Evolutionary conservation across 1,140 invertebrate genomes (phyloP), one percentile per base, ranked within the genome.

Genomic region (Dendrolimus kikuchii): DNA sequence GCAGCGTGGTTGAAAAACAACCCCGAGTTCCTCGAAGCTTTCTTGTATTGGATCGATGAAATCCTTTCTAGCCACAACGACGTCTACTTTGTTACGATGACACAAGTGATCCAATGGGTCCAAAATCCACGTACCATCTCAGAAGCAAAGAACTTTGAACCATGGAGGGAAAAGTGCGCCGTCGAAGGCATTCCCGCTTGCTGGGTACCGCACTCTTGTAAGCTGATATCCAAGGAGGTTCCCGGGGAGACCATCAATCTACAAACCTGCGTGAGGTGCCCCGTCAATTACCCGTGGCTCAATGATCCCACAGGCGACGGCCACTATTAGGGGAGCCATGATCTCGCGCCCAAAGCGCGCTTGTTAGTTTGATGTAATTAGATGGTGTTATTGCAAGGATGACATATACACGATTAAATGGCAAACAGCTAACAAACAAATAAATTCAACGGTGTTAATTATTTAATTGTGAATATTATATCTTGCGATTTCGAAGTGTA

Each of bases 71-170:
- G 93, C 53, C 93, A 96, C 87, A 95, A 96, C 56, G 97, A 99
- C 76, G 96, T 98, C 5, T 98, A 97, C 87, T 98, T 99, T 74
- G 95, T 98, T 1, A 98, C 96, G n/a, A 98, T 97, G 94, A 98
- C 96, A 3, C 96, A 97, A 85, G 96, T 98, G 1, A 96, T 98
- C 64, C 96, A 98, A 77, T 98, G 97, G 96, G 97, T 98, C 77
- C 96, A 97, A 75, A 97, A 96, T 72, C 96, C 96, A 6, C 90
- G 93, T 43, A 95, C 95, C 4, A 78, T 95, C 55, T 89, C 91
- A 38, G 94, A 97, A 74, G 92, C 94, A 6, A 96, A 96, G 88
- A 96, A 92, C 87, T 98, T 97, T 84, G 95, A 97, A 71, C 93
- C 96, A 9, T 98, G 96, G 96, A 94, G 93, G 88, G 96, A 97